Conservation (phyloP, 2,797 vertebrate species). For the Eulemur mongoz region DNA sequence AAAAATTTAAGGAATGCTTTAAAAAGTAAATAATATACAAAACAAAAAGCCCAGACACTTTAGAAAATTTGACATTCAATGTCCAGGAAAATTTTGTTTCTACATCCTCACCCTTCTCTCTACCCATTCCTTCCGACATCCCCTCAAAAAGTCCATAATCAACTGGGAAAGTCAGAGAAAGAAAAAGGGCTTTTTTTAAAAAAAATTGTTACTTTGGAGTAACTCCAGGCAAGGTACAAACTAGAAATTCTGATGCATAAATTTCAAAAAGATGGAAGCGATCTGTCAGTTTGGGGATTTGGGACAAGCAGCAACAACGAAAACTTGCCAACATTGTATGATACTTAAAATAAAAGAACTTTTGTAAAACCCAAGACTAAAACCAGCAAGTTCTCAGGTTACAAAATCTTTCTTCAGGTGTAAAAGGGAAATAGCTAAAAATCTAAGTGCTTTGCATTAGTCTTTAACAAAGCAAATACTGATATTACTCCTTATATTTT, state of each 20-base stretch:
- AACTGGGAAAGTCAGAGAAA: background rate
- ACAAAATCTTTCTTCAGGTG: background rate
- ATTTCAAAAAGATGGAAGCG: conserved; percentile 1
- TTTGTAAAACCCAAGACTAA: background rate
- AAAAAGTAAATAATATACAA: background rate
- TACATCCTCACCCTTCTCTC: background rate
- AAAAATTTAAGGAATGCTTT: background rate
- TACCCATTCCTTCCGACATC: background rate
- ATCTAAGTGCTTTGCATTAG: conserved; percentile 3
- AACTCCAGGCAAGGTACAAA: background rate
- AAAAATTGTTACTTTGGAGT: background rate
- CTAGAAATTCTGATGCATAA: background rate
- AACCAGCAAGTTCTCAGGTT: background rate
- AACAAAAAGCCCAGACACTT: background rate
- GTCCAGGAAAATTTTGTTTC: background rate
- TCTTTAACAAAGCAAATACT: conserved; percentile 12
- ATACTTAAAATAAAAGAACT: background rate
- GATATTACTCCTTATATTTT: background rate
- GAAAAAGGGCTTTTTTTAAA: background rate
- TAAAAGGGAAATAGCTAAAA: background rate
- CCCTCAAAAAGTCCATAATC: background rate
- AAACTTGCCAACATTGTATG: background rate
- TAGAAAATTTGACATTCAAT: conserved; percentile 2
- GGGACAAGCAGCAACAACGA: background rate
- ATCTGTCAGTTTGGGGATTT: background rate